phyloP scores from a whole-genome alignment of 2,113 vertebrate genomes.

The Syngnathoides biaculeatus region DNA sequence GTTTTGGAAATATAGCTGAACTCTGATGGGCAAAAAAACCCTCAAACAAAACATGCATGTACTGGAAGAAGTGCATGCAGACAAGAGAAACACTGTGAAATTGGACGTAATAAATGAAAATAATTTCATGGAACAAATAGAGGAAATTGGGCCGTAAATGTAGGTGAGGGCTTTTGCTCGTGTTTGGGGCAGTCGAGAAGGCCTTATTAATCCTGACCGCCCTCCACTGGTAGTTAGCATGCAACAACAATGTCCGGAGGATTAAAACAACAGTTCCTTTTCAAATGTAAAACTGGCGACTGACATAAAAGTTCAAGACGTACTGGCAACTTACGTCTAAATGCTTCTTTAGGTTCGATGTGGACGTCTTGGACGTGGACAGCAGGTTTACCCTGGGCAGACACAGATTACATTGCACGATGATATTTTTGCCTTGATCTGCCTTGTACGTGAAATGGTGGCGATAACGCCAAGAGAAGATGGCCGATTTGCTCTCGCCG shows the following conservation, averaged over 20 bases:
- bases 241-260: conserved; percentile 37
- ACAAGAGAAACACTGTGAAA: not conserved
- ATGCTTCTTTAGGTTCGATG: conserved; percentile 74
- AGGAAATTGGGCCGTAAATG: not conserved
- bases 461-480: conserved; percentile 69
- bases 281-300: conserved; percentile 32
- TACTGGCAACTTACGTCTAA: conserved; percentile 61
- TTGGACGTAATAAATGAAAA: not conserved
- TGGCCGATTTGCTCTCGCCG: conserved; percentile 59
- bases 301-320: not conserved
- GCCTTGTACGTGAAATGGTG: conserved; percentile 74
- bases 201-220: not conserved
- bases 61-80: not conserved
- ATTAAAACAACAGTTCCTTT: conserved; percentile 20
- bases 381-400: conserved; percentile 69
- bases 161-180: not conserved
- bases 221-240: conserved; percentile 22
- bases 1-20: not conserved
- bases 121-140: not conserved
- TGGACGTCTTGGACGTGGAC: conserved; percentile 70
- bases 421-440: conserved; percentile 71
- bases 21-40: not conserved
- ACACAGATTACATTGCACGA: conserved; percentile 74
- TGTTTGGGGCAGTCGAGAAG: not conserved
- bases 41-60: not conserved